Conservation (phyloP, 2,888 invertebrate genomes). For the Andrena marginata region DNA sequence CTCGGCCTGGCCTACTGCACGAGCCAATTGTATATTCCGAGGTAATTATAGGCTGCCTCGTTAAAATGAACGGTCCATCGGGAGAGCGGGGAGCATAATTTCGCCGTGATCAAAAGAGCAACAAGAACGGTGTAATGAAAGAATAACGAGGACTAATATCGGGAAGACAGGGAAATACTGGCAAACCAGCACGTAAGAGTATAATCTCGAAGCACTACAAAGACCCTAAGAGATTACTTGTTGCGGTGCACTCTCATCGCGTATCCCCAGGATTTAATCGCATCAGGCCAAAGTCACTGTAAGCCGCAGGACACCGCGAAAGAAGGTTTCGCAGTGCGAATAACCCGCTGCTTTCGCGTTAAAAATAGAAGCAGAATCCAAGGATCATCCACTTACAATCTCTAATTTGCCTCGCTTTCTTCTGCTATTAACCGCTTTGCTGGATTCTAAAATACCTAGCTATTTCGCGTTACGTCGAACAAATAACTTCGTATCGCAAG, state of each 20-base stretch:
- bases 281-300: slow-evolving; percentile 44
- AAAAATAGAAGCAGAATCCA: background rate
- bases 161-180: slow-evolving; percentile 39
- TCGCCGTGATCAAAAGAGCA: background rate
- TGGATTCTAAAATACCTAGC: background rate
- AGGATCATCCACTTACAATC: background rate
- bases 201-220: slow-evolving; percentile 64
- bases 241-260: slow-evolving; percentile 48
- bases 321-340: slow-evolving; percentile 3
- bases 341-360: background rate
- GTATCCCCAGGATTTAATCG: slow-evolving; percentile 53
- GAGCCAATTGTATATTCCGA: background rate
- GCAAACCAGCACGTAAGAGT: slow-evolving; percentile 33
- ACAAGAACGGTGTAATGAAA: background rate
- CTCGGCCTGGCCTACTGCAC: background rate
- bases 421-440: too few relatives aligned
- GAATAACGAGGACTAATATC: slow-evolving; percentile 19
- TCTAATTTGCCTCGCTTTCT: too few relatives aligned
- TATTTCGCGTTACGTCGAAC: too few relatives aligned
- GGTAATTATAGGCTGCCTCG: background rate
- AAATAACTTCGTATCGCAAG: too few relatives aligned
- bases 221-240: slow-evolving; percentile 58
- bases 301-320: slow-evolving; percentile 17
- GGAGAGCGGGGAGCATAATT: background rate
- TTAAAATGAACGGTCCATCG: background rate